Evolutionary conservation across 2,797 vertebrate genomes (phyloP), one percentile per base, ranked within the genome.

Genomic region (Allobates femoralis): DNA sequence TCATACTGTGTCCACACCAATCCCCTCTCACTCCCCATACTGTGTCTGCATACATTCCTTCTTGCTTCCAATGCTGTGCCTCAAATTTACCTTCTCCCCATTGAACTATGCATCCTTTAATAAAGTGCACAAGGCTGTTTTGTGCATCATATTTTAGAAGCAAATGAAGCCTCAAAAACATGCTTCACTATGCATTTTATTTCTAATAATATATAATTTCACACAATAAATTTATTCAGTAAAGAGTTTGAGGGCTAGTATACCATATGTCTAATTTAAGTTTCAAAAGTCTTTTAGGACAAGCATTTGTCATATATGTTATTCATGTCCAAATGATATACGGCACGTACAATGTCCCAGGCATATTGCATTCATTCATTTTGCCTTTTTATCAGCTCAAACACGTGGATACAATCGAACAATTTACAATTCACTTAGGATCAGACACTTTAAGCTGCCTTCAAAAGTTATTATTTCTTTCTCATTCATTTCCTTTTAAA

Each of bases 341-440:
- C 21, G 34, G 15, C 19, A 30, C 28, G 56, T 66, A 53, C 50
- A 46, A 76, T 81, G 67, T 85, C n/a, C 21, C 46, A 37, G 21
- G 46, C 50, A 21, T 46, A 46, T 62, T 73, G 84, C 19, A 71
- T 83, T 71, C 18, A 2, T 56, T 81, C 83, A 81, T 28, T 87
- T 78, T 87, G 26, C 53, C 28, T 79, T 84, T 73, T 84, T 26
- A 66, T 51, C 80, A 78, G 58, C 73, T 78, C 60, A 71, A 79
- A 87, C 86, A 87, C 66, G 55, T 87, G 86, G 41, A 84, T 79
- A 74, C 75, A 87, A 79, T 53, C 84, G 66, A 73, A 79, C 53
- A 76, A 87, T 87, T 87, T 87, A 84, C 86, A 87, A 87, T 79
- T 87, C 86, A 87, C 86, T 79, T 62, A 87, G 86, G 86, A 84